Evolutionary conservation across 2,797 vertebrate genomes (phyloP), one percentile per base, ranked within the genome.

Genomic region (Oreochromis grahami): DNA sequence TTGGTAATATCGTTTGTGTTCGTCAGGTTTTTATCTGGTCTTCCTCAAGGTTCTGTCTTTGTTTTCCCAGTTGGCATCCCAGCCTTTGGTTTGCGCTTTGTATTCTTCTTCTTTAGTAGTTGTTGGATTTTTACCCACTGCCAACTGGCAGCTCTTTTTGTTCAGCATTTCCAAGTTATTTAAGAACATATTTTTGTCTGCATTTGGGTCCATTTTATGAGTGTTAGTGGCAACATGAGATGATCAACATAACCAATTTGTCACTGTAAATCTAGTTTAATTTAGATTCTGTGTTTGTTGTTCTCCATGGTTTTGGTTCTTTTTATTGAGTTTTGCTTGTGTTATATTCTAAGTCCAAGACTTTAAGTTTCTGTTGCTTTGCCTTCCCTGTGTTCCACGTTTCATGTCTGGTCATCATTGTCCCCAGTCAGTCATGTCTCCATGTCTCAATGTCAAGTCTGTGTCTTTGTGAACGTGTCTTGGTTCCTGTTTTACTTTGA

Each of bases 261-360:
- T 63, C 58, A 63, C 17, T 7, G 58, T 36, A 63, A 36, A n/a
- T 63, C 58, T 63, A n/a, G 17, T 0, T 63, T 0, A 36, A 63
- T 36, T 63, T 36, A 0, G 9, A 63, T 7, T 63, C 15, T 0
- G 1, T n/a, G 19, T 63, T 63, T 63, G 17, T 63, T 36, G 32
- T 60, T 60, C 26, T 60, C n/a, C 17, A 3, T 60, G 58, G 32
- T 36, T 36, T 60, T 60, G 58, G 10, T 60, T 60, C 6, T 12
- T 36, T 36, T 7, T 7, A 60, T 36, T 60, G 3, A n/a, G 36
- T 60, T 36, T 32, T 60, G 58, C 32, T 36, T 36, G 17, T 60
- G 58, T 36, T 60, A 7, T 60, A 36, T n/a, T 36, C 58, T 36
- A 34, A 34, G 29, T 34, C 17, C 58, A 12, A 36, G 58, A 0